These are phyloP conservation scores for Hofmannophila pseudospretella DNA, from an alignment of 2,888 invertebrate genomes.

Conservation along the genomic window DNA sequence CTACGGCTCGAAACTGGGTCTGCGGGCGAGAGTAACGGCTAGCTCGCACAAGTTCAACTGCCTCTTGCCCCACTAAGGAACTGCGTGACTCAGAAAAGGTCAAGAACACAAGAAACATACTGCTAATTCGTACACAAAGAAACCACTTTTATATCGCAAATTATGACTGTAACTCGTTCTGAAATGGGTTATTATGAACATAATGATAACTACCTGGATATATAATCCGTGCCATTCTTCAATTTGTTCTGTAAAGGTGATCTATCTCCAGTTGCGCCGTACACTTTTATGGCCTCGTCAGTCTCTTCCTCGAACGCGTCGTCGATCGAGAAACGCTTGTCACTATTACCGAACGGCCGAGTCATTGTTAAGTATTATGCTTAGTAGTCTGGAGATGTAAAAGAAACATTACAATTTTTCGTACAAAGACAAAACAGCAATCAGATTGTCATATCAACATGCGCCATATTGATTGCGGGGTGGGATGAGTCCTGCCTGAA, in stretches of 20 bases:
- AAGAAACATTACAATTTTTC: conserved; percentile 57
- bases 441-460: conserved; percentile 68
- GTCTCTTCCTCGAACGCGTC: conserved; percentile 92
- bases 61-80: conserved; percentile 53
- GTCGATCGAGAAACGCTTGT: conserved; percentile 88
- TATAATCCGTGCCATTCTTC: conserved; percentile 62
- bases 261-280: conserved; percentile 86
- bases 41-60: conserved; percentile 42
- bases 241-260: conserved; percentile 79
- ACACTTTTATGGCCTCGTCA: conserved; percentile 89
- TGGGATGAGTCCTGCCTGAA: conserved; percentile 4
- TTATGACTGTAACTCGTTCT: neutral
- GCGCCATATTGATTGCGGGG: conserved; percentile 64
- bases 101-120: conserved; percentile 35
- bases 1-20: conserved; percentile 23
- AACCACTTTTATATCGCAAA: conserved; percentile 10
- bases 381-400: conserved; percentile 44
- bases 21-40: conserved; percentile 26
- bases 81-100: conserved; percentile 56
- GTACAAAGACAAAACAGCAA: conserved; percentile 63
- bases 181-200: neutral
- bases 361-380: conserved; percentile 61
- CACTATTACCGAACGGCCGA: conserved; percentile 68
- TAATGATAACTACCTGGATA: conserved; percentile 48
- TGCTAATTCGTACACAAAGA: conserved; percentile 29